Evolutionary conservation across 2,797 vertebrate species (phyloP), one percentile per base, ranked within the genome.

Genomic region (Crocidura indochinensis): DNA sequence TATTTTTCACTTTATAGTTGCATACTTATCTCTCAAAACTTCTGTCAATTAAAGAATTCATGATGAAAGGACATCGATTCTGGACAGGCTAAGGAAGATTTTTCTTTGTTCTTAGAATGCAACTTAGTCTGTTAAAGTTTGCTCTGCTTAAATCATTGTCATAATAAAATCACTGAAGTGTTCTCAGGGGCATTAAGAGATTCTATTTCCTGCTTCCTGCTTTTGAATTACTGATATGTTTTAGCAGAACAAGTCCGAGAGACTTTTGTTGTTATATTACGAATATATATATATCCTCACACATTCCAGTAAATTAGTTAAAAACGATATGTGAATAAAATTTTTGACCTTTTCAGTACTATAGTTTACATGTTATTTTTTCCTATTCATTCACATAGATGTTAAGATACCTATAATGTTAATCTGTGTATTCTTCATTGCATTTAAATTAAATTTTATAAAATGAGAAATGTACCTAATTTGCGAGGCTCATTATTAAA

Each of bases 401-500:
- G 71, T 27, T 26, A 68, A 85, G 60, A 72, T 62, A 22, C 47
- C 26, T 67, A 60, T 76, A 83, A 74, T 87, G 31, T 64, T 60
- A 67, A 79, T 81, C 38, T 77, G 24, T 87, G 49, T 75, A 77
- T 82, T 79, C 12, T 65, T 85, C 47, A 11, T 31, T 3, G 1
- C 29, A 49, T 12, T 81, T 3, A 81, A 72, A 11, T 73, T 22
- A 65, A n/a, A 5, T 15, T 60, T 69, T 87, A 46, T 89, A 64
- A 88, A 87, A 72, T 65, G 8, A 94, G 51, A 88, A 85, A 71
- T 51, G 4, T 8, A 56, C 90, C 90, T 91, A 69, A 73, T 87
- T 77, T 78, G 27, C 56, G 49, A 27, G 6, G 2, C 53, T 92
- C 8, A 29, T 88, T n/a, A 6, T 19, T 87, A 19, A 91, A 75